Conservation (phyloP, 2,113 vertebrate genomes). For the Corythaeola cristata region DNA sequence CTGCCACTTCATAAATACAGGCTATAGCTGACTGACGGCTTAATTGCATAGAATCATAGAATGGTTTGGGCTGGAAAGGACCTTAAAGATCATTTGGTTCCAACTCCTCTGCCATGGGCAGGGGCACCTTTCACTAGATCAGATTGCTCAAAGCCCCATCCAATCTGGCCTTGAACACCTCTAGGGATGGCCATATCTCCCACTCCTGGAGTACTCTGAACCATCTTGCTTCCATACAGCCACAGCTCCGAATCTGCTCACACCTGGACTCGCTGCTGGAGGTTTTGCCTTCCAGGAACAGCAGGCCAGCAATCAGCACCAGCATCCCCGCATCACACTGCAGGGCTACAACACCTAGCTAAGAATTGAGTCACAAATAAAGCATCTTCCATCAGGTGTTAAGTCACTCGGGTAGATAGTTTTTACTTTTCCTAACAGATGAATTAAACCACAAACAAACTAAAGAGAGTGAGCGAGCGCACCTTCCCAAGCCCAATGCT, state of each 20-base stretch:
- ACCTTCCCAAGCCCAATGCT: background rate
- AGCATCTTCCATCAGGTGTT: background rate
- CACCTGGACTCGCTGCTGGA: background rate
- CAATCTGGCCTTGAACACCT: no score
- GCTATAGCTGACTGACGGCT: background rate
- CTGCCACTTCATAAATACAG: background rate
- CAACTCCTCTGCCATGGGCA: no score
- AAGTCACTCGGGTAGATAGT: background rate
- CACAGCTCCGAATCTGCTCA: background rate
- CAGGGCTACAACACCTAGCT: background rate
- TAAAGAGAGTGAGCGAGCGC: background rate
- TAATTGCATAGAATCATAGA: no score
- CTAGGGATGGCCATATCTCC: background rate
- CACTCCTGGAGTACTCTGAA: background rate
- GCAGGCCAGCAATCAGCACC: background rate
- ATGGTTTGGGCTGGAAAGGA: no score
- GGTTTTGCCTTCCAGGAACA: background rate
- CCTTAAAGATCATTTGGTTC: no score
- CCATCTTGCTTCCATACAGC: background rate
- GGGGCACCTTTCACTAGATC: no score
- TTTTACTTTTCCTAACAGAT: background rate
- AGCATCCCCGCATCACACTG: background rate
- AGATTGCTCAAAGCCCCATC: no score
- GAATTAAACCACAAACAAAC: background rate
- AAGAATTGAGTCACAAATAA: background rate